Base-by-base conservation (phyloP, 2,888 invertebrate species). In the Acrobasis consociella region DNA sequence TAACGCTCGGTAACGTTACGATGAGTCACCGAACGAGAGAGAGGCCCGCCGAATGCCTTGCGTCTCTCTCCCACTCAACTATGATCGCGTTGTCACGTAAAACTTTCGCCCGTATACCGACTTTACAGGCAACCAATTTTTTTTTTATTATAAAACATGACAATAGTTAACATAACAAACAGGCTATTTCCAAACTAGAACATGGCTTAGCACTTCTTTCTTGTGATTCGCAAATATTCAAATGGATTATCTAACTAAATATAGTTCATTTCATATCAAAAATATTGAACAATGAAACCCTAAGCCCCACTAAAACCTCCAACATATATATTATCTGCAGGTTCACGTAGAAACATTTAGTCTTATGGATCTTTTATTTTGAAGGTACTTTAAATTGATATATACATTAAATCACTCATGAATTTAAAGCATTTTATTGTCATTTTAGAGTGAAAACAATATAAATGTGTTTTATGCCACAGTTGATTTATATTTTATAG, bases 401-500 rank as follows among this genome's bases (percentile, higher is more conserved):
- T 79, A 81, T 74, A 78, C 80, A 85, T 90, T 89, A 90, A 90
- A 88, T 89, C 86, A 87, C 78, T 85, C 86, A 89, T 89, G 89
- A 86, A 87, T 90, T 89, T 86, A 85, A 87, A 89, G 77, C 78
- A 84, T 89, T 91, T 91, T 89, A 90, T 86, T 85, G 87, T 88
- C 85, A 87, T 86, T 86, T 86, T 82, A 74, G 81, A 87, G 87
- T 87, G 89, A 89, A 91, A 92, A 91, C 91, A 90, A 91, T 90
- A 90, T 88, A 89, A 89, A 89, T 87, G 87, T 90, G 82, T 88
- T 91, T 90, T 90, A 86, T 86, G 89, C 85, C 86, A 80, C 78
- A 69, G 68, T 78, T 91, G 91, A 91, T 91, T 91, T 92, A 92
- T 90, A 83, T 82, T 89, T 91, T 90, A 89, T 89, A 87, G 87